phyloP scores from a whole-genome alignment of 2,113 vertebrate species.

The Thryonomys swinderianus region DNA sequence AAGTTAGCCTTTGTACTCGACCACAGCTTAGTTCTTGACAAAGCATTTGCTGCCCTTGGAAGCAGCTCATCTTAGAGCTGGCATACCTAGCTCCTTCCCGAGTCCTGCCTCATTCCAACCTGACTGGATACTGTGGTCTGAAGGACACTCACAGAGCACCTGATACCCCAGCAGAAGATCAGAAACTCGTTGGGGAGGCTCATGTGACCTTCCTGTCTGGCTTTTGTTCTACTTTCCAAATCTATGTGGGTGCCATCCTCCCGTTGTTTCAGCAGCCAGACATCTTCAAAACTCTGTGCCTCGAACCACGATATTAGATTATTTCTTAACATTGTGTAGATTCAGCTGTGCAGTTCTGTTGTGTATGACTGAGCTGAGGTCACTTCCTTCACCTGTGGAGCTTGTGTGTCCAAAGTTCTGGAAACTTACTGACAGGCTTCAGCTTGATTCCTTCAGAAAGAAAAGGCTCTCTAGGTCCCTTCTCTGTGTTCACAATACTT shows the following conservation, averaged over 20 bases:
- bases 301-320: background rate
- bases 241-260: background rate
- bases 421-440: background rate
- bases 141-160: background rate
- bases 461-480: background rate
- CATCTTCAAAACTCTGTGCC: background rate
- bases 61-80: background rate
- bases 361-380: background rate
- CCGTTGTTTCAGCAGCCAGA: background rate
- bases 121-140: background rate
- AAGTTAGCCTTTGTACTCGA: background rate
- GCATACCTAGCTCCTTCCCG: background rate
- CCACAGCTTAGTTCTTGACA: background rate
- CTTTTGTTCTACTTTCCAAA: background rate
- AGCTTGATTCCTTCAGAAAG: background rate
- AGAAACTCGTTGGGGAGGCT: background rate
- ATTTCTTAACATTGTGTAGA: background rate
- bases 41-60: background rate
- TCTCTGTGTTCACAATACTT: background rate
- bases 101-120: background rate
- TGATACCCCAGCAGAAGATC: background rate
- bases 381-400: background rate
- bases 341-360: background rate
- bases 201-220: background rate
- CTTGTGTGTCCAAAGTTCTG: background rate